Conservation (phyloP, 2,888 invertebrate genomes). For the Xestia xanthographa region DNA sequence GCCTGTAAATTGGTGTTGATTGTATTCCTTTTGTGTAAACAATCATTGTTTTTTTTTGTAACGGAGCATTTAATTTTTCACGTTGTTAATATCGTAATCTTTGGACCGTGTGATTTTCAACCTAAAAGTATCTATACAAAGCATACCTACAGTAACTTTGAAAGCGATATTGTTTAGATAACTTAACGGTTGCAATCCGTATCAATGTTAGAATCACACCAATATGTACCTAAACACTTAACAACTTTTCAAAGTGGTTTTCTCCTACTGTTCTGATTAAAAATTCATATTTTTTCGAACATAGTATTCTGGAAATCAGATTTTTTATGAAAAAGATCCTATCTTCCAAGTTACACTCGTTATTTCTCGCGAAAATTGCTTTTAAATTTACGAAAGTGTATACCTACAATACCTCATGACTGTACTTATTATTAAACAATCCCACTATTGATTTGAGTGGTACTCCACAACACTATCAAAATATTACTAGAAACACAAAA, state of each 20-base stretch:
- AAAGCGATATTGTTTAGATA: background rate
- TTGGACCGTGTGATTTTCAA: background rate
- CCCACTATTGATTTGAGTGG: background rate
- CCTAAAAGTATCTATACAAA: background rate
- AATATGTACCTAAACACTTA: no score
- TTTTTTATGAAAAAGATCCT: no score
- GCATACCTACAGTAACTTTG: background rate
- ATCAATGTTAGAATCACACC: background rate
- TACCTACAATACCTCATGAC: no score
- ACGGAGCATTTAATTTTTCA: background rate
- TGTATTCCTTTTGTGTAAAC: background rate
- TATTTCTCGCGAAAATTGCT: no score
- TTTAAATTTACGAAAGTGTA: no score
- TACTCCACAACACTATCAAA: background rate
- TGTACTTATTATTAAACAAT: background rate
- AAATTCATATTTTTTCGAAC: no score
- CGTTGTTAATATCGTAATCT: background rate
- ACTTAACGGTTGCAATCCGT: background rate
- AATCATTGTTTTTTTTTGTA: background rate
- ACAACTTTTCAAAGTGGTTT: no score
- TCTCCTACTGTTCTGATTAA: no score
- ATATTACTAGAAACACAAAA: background rate
- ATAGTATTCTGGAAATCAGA: no score
- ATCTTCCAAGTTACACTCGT: no score
- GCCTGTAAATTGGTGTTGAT: constrained; percentile 17